Evolutionary conservation across 1,140 invertebrate species (phyloP).

Genomic region (Drosophila nigrodunni): DNA sequence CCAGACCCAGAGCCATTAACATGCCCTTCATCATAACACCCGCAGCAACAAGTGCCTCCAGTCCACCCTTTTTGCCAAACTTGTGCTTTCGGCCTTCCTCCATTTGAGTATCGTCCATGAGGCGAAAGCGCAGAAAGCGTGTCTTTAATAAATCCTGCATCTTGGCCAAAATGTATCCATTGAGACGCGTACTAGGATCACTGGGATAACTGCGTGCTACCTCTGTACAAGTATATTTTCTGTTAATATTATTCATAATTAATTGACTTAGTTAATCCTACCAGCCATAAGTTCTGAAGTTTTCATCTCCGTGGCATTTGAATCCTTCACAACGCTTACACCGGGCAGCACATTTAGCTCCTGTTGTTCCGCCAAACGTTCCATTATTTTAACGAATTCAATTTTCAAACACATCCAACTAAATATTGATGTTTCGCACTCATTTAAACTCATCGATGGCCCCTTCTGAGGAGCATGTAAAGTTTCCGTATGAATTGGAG

Average conservation of each 20-base stretch:
- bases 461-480: slow-evolving; percentile 38
- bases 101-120: slow-evolving; percentile 88
- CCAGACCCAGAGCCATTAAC: slow-evolving; percentile 90
- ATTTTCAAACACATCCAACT: slow-evolving; percentile 91
- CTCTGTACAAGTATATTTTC: slow-evolving; percentile 84
- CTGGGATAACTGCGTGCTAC: slow-evolving; percentile 90
- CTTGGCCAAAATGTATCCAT: slow-evolving; percentile 90
- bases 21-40: slow-evolving; percentile 90
- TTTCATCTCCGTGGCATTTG: slow-evolving; percentile 86
- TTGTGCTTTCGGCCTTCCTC: slow-evolving; percentile 87
- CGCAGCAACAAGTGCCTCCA: slow-evolving; percentile 87
- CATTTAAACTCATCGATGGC: slow-evolving; percentile 66
- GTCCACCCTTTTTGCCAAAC: slow-evolving; percentile 86
- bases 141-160: slow-evolving; percentile 89
- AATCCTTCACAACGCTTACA: slow-evolving; percentile 89
- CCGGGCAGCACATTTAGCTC: slow-evolving; percentile 87
- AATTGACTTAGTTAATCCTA: slow-evolving; percentile 23
- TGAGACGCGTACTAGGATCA: slow-evolving; percentile 90
- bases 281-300: slow-evolving; percentile 88
- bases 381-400: slow-evolving; percentile 91
- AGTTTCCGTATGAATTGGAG: slow-evolving; percentile 34
- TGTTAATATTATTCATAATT: background rate
- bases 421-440: slow-evolving; percentile 88
- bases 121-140: slow-evolving; percentile 90
- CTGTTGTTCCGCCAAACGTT: slow-evolving; percentile 87